Evolutionary conservation across 2,797 vertebrate genomes (phyloP).

Genomic region (Lophotriccus pileatus): DNA sequence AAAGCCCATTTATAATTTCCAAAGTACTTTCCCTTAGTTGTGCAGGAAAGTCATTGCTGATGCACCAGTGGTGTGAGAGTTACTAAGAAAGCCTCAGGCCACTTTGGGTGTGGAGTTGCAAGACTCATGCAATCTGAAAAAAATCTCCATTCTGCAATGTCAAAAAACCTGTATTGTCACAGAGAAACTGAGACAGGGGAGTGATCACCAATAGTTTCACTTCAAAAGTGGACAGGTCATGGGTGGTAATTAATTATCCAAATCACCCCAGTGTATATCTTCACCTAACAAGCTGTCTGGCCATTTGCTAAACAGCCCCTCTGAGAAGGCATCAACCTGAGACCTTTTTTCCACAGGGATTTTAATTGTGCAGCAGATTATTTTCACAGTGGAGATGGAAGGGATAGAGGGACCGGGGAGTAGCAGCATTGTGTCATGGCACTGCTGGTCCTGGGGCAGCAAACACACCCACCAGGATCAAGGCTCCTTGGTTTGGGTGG

Average conservation of each 20-base stretch:
- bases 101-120: background rate
- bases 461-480: background rate
- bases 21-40: background rate
- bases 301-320: background rate
- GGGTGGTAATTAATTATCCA: background rate
- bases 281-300: background rate
- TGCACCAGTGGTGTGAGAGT: background rate
- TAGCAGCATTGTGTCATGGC: accelerated
- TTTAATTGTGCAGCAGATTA: background rate
- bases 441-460: background rate
- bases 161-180: background rate
- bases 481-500: background rate
- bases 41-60: background rate
- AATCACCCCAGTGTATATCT: background rate
- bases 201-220: background rate
- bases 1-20: background rate
- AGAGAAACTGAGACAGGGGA: background rate
- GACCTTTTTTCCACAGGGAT: background rate
- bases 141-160: background rate
- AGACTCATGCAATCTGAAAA: background rate
- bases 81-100: background rate
- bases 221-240: background rate
- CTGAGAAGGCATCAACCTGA: accelerated
- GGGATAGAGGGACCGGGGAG: background rate
- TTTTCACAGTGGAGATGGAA: background rate